Evolutionary conservation across 2,888 invertebrate genomes (phyloP).

Genomic region (Magallana nippona): DNA sequence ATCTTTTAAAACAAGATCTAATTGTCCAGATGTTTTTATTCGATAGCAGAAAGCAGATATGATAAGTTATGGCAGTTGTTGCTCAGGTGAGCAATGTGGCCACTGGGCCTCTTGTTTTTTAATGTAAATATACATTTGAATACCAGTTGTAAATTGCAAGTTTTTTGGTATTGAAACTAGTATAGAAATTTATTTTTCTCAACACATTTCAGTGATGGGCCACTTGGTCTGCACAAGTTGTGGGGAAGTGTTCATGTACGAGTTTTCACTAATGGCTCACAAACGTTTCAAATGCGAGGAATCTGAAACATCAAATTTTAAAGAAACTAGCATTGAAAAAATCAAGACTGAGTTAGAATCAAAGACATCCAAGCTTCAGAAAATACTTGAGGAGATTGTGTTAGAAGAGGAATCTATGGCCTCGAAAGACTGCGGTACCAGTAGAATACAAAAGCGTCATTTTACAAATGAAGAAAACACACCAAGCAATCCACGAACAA

Average conservation of each 20-base stretch:
- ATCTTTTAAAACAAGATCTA: too few relatives aligned
- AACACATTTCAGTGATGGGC: conserved; percentile 58
- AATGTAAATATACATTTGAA: background rate
- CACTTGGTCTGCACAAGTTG: conserved; percentile 70
- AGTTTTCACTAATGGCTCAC: conserved; percentile 75
- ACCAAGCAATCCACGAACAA: background rate
- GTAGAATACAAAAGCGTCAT: background rate
- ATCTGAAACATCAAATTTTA: background rate
- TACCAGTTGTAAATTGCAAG: background rate
- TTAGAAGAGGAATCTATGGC: background rate
- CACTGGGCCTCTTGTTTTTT: too few relatives aligned
- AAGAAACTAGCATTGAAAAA: background rate
- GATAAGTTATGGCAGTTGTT: too few relatives aligned
- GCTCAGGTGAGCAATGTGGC: too few relatives aligned
- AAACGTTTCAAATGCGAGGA: conserved; percentile 73
- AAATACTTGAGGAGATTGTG: background rate
- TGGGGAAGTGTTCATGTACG: conserved; percentile 72
- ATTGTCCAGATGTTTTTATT: too few relatives aligned
- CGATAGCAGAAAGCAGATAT: too few relatives aligned
- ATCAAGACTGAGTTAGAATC: background rate
- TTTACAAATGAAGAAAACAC: background rate
- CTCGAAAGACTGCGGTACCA: background rate
- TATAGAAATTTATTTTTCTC: background rate
- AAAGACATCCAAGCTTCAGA: conserved; percentile 3
- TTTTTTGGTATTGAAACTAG: background rate